phyloP scores from a whole-genome alignment of 2,113 vertebrate genomes.

The Thinocorus orbignyianus region DNA sequence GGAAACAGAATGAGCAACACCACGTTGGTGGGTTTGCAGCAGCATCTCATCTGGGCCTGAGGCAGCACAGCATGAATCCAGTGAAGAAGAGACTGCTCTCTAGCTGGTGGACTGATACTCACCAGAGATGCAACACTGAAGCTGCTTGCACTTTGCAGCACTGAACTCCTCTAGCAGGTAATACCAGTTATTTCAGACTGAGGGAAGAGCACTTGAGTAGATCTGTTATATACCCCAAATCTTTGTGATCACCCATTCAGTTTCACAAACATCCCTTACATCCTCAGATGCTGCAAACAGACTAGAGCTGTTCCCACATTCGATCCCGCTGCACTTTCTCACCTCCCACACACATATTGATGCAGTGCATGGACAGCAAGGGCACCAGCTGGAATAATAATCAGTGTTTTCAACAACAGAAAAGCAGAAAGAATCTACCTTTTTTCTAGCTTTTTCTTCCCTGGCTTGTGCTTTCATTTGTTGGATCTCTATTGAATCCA shows the following conservation, averaged over 20 bases:
- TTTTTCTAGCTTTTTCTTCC: constrained; percentile 90
- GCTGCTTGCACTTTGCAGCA: background rate
- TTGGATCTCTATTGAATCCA: constrained; percentile 90
- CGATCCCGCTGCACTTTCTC: background rate
- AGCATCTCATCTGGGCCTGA: background rate
- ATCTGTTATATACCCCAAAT: background rate
- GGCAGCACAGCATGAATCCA: background rate
- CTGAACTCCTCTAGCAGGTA: background rate
- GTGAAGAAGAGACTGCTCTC: background rate
- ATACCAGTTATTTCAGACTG: background rate
- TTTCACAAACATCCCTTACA: background rate
- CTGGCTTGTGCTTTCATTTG: constrained; percentile 93
- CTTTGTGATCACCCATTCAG: background rate
- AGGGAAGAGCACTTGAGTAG: background rate
- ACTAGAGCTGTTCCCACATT: background rate
- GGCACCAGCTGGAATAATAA: background rate
- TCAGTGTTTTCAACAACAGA: background rate
- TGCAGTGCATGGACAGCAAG: background rate
- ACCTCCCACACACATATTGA: background rate
- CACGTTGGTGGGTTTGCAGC: background rate
- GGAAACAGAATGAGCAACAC: background rate
- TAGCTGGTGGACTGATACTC: background rate
- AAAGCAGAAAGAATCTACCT: constrained; percentile 68
- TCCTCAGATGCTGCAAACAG: background rate
- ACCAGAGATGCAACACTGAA: background rate